Evolutionary conservation across 2,797 vertebrate species (phyloP), one percentile per base, ranked within the genome.

Genomic region (Sebastes kiyomatsui): DNA sequence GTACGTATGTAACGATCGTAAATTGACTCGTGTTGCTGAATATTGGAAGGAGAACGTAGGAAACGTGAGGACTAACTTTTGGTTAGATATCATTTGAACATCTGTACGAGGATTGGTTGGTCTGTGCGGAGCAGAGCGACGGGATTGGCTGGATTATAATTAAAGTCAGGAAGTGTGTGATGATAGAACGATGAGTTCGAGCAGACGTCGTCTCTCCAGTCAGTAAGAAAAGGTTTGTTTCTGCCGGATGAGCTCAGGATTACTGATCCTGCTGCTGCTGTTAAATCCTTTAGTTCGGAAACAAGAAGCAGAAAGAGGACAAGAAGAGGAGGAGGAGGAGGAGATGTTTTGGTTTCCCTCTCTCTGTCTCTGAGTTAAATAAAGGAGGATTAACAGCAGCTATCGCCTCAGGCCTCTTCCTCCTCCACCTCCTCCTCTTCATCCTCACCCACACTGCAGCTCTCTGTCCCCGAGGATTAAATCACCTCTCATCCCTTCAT

Each of bases 381-480:
- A 84, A 87, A 90, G 85, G 87, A 89, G 88, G 90, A 90, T 89
- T 90, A 91, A 52, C 87, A 58, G 35, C 79, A 79, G 42, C 71
- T 55, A 75, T 81, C 11, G 83, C 88, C 83, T 79, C 75, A 23
- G 75, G 77, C 75, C 72, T 77, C 82, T 52, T 82, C 83, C 73
- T 75, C 80, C 67, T 75, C 78, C 55, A 16, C 52, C 77, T 76
- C 65, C 68, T 58, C 67, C 60, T 67, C 69, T 7, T 80, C 77
- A 4, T 59, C 74, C 71, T 80, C 83, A 67, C 76, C 85, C 83
- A 77, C 86, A 67, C 88, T 76, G 73, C 85, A 79, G 58, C 88
- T 65, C 75, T 82, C 66, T 58, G 72, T 77, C 82, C 77, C 81
- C 0, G 58, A 75, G 77, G 81, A 86, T 86, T 83, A 86, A 75